phyloP scores from a whole-genome alignment of 2,797 vertebrate genomes.

The Myiothlypis chrysogaster region DNA sequence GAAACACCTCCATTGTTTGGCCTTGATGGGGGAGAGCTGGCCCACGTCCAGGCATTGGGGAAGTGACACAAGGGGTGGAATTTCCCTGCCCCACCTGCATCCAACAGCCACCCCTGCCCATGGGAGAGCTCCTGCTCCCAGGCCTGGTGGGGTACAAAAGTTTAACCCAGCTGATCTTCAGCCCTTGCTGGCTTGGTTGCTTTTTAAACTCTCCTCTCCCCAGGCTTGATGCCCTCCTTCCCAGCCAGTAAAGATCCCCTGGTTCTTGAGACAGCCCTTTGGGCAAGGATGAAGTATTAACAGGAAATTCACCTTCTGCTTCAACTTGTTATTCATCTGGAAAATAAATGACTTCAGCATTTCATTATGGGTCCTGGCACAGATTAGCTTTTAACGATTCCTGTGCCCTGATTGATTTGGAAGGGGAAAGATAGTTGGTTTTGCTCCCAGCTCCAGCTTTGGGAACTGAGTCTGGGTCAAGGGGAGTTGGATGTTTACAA shows the following conservation, averaged over 20 bases:
- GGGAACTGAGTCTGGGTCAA: not conserved
- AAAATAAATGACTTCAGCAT: not conserved
- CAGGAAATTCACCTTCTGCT: not conserved
- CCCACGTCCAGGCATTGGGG: fast-evolving
- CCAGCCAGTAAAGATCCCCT: not conserved
- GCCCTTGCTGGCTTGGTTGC: not conserved
- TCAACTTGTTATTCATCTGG: not conserved
- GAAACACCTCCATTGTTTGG: not conserved
- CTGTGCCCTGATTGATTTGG: not conserved
- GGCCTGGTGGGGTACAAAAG: not conserved
- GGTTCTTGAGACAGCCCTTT: not conserved
- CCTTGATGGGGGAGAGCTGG: not conserved
- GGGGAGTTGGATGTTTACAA: not conserved
- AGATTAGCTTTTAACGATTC: not conserved
- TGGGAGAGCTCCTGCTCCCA: not conserved
- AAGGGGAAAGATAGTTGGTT: not conserved
- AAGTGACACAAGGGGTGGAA: not conserved
- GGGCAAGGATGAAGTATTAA: not conserved
- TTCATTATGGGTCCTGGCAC: not conserved
- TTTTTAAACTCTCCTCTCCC: not conserved
- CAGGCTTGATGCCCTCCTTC: not conserved
- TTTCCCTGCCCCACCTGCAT: slow-evolving; percentile 19
- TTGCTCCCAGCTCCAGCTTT: not conserved
- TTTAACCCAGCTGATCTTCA: not conserved
- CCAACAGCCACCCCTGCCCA: not conserved